Base-by-base conservation (phyloP, 2,888 invertebrate genomes). In the Itoplectis maculator region DNA sequence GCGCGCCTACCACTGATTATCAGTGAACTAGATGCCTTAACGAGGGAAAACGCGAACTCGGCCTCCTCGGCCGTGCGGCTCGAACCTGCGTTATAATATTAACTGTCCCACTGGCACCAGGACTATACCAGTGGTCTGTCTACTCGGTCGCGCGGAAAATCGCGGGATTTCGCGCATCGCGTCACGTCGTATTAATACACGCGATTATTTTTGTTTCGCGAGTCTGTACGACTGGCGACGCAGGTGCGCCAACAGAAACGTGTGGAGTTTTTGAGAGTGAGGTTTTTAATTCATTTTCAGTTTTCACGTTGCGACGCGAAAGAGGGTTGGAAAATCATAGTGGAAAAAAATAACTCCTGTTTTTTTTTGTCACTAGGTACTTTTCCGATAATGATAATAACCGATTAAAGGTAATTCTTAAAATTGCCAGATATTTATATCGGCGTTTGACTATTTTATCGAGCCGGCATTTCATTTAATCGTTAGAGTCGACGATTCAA, bases 1-100 rank as follows among this genome's bases (percentile, higher is more conserved):
- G 49, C 11, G 73, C 73, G 35, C 35, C 47, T 47, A 35, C 72
- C 47, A 37, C 69, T 72, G 73, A 83, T 83, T 83, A 80, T 83
- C 83, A 83, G 83, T 80, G 65, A 83, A 83, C 80, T 65, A 80
- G 83, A 83, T 83, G 80, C 72, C 65, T 29, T 5, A 29, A 29
- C 45, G 40, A 59, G 76, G 37, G 69, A 77, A 83, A 74, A 73
- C 83, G 83, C 83, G 76, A 76, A 76, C 72, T 51, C 76, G 76
- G 56, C 29, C 13, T 40, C 54, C 29, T 47, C 42, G 59, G 20
- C 45, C 45, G 37, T 61, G 37, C 51, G 77, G 51, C 54, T 73
- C 54, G 77, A 66, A 2, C 29, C 76, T 47, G 18, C 69, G 68
- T 77, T 74, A 63, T 69, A 65, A 68, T 69, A 66, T 83, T 37